Base-by-base conservation (phyloP, 1,140 invertebrate genomes). In the Sarcophaga peregrina region DNA sequence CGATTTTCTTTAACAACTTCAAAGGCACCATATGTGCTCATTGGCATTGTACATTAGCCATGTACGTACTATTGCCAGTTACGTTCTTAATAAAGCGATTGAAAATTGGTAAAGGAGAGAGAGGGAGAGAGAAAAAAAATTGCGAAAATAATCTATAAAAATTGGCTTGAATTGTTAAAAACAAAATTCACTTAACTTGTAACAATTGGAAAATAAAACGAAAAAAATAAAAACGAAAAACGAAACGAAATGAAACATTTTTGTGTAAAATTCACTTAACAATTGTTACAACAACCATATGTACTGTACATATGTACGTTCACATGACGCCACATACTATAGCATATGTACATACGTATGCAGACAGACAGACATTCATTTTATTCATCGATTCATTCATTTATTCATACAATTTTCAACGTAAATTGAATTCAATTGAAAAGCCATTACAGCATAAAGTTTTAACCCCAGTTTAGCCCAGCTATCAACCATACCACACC, bases 221-320 rank as follows among this genome's bases (percentile, higher is more conserved):
- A 37, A 37, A 37, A 4, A 37, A 37, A 37, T 2, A 37, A 37
- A 37, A 37, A 37, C 25, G 25, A 37, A 37, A 37, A 37, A 37
- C 25, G 25, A 37, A 37, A 37, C 25, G 25, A 37, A 37, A 37
- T 37, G 25, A 37, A 37, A 37, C 25, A 37, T 37, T 37, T 37
- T 37, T 37, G 25, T 52, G 50, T 9, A 68, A 68, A 68, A 68
- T 68, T 68, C 62, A 68, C 62, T 68, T 68, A 68, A 68, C 62
- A 37, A 37, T 68, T 68, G 62, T 68, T 68, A 68, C 54, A 58
- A 58, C n/a, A 58, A 13, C 7, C 15, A 58, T 13, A 58, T n/a
- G 15, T 9, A 68, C 4, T n/a, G 20, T 25, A 8, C 17, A 68
- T 17, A 68, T 6, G 20, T 17, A 8, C n/a, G 17, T 20, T 20